Evolutionary conservation across 2,113 vertebrate species (phyloP), one percentile per base, ranked within the genome.

Genomic region (Furnarius figulus): DNA sequence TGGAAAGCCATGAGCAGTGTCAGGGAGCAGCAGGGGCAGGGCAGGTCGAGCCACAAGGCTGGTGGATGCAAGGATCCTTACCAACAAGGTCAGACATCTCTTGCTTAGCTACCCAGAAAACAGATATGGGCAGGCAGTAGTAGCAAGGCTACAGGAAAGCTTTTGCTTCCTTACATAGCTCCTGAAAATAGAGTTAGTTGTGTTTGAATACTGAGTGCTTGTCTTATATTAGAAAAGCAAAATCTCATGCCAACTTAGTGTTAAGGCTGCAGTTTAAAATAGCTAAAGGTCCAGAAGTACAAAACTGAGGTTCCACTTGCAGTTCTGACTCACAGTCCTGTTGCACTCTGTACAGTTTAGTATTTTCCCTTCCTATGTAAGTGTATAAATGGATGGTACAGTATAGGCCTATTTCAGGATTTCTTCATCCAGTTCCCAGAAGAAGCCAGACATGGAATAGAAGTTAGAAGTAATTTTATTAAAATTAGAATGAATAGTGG

Each of bases 341-440:
- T 72, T 80, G 63, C 58, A 71, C 15, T 2, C 70, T 27, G 44
- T 37, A 70, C 46, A 67, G 22, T 77, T 73, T 50, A 87, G 52
- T 67, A n/a, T 63, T 91, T 92, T 93, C 85, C 77, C 35, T 94
- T 93, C 81, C 67, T 88, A 63, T 86, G 73, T 18, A 52, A 65
- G 50, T 39, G 40, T 85, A 86, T 77, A 88, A 85, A 74, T 66
- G 67, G 75, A 50, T 80, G 65, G 67, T 87, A 53, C 53, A 83
- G 33, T 25, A 42, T 56, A 53, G 35, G 33, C 23, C 53, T 90
- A 9, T 94, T 94, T 50, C 1, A 2, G 50, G 65, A 77, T 73
- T 92, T 88, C 46, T 95, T 87, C 1, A 2, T 63, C 71, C 59
- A n/a, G 21, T 74, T 94, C 63, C 53, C 82, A 91, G 70, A 53